phyloP scores from a whole-genome alignment of 2,888 invertebrate species.

The Deroplatys truncata region DNA sequence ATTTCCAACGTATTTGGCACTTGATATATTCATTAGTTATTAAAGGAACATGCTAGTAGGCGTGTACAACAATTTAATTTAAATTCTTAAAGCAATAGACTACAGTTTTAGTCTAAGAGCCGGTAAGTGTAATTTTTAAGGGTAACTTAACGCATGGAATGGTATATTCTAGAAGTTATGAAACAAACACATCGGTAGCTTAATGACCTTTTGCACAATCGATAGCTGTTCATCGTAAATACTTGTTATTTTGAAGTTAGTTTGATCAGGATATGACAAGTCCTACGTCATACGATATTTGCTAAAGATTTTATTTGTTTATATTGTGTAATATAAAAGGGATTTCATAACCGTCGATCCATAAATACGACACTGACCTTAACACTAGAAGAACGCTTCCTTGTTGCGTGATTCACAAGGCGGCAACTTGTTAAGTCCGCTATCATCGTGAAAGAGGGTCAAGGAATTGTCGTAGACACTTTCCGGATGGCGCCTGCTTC shows the following conservation, averaged over 20 bases:
- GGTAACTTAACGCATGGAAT: neutral
- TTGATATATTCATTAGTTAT: no score
- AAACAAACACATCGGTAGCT: neutral
- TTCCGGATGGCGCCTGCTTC: neutral
- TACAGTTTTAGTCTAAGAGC: no score
- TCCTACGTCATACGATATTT: neutral
- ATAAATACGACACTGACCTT: neutral
- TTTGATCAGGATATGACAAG: neutral
- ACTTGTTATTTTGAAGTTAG: neutral
- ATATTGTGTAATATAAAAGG: neutral
- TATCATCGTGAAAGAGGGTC: neutral
- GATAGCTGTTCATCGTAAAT: neutral
- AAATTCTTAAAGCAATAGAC: no score
- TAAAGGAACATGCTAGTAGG: no score
- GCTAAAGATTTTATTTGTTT: neutral
- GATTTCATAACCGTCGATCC: neutral
- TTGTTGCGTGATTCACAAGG: neutral
- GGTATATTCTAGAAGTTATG: neutral
- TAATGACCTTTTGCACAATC: neutral
- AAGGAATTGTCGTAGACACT: neutral
- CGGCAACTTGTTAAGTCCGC: neutral
- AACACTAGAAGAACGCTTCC: neutral
- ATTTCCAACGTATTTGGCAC: no score
- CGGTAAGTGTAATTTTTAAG: no score
- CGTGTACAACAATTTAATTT: no score